Evolutionary conservation across 2,888 invertebrate species (phyloP).

Genomic region (Drosophila nr. perissopoda): DNA sequence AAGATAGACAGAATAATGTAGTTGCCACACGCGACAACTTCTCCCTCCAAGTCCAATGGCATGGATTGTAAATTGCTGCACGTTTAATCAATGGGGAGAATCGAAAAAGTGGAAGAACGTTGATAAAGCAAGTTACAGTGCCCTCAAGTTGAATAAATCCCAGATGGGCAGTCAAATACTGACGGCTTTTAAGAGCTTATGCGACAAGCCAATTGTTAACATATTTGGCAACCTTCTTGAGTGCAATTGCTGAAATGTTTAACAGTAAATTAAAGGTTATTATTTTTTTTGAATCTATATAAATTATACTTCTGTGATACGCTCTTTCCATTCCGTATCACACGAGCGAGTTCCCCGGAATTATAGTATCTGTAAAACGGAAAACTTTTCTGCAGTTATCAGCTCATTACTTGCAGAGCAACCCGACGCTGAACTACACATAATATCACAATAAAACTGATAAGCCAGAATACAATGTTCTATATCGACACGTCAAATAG

Average conservation of each 20-base stretch:
- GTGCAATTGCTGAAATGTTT: not conserved
- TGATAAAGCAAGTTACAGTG: not conserved
- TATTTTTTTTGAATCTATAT: not conserved
- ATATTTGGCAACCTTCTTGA: not conserved
- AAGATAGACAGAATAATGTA: not conserved
- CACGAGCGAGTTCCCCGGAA: conserved; percentile 23
- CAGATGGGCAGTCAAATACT: not conserved
- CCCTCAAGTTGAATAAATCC: not conserved
- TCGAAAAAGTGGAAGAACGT: conserved; percentile 17
- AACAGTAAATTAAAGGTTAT: not conserved
- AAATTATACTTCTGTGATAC: not conserved
- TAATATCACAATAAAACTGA: conserved; percentile 11
- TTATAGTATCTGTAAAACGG: conserved; percentile 34
- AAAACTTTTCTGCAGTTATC: conserved; percentile 33
- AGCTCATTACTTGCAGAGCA: conserved; percentile 37
- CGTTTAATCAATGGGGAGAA: conserved; percentile 9
- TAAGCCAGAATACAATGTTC: conserved; percentile 12
- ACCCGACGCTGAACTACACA: conserved; percentile 13
- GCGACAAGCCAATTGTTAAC: not conserved
- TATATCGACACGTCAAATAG: not conserved
- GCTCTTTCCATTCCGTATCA: not conserved
- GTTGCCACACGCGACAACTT: not conserved
- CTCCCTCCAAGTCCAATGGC: conserved; percentile 11
- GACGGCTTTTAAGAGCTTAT: not conserved
- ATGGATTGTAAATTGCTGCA: conserved; percentile 2